Evolutionary conservation across 2,888 invertebrate genomes (phyloP), one percentile per base, ranked within the genome.

Genomic region (Orthonychiurus folsomi): DNA sequence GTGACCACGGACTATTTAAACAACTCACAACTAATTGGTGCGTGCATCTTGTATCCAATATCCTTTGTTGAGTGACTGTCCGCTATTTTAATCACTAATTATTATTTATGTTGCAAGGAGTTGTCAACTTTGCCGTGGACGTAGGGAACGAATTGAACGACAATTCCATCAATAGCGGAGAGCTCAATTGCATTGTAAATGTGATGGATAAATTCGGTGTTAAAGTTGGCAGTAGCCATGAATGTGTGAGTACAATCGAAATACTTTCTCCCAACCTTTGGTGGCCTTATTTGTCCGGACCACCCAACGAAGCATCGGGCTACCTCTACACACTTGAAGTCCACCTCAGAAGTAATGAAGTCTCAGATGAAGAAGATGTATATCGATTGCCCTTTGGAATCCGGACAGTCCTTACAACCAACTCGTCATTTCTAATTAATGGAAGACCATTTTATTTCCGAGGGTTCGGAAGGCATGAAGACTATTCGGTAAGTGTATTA

Each of bases 271-370:
- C 87, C 0, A 83, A 85, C 60, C 82, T 92, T 25, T 95, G 95
- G 94, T 94, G 93, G 94, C 93, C 94, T 1, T 65, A 67, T 28
- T 59, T 67, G 23, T 60, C 61, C 15, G 0, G 64, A 25, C 69
- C 69, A 1, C 12, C 50, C 15, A 55, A 56, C 37, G 63, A 69
- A 59, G 61, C 61, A 20, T 64, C 69, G 1, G 93, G 89, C 5
- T 91, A 93, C 76, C 79, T 92, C 65, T 95, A 96, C 76, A 87
- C 86, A 1, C 79, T 95, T 62, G 85, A 89, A 82, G 89, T 87
- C 75, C 73, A 66, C 65, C 58, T 65, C 20, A 57, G 50, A 18
- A 62, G 50, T 21, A 25, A 23, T 26, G 28, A 25, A 23, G 37
- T 20, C 18, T 21, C 47, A 15, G 23, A 37, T 1, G 56, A 47